Evolutionary conservation across 2,888 invertebrate species (phyloP).

Genomic region (Autographa pulchrina): DNA sequence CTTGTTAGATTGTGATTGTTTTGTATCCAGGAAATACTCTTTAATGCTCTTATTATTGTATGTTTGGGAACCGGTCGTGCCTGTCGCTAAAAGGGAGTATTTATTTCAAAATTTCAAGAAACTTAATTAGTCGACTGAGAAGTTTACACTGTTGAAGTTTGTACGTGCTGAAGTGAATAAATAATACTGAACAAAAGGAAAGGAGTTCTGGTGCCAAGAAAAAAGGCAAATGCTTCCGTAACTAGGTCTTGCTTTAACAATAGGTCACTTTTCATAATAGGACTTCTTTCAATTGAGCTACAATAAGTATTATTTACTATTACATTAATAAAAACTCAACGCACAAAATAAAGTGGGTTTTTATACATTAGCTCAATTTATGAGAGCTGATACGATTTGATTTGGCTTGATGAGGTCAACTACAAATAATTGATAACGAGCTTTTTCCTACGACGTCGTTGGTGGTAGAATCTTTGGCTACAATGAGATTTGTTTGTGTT

Average conservation of each 20-base stretch:
- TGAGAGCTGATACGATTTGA: background rate
- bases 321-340: too few species aligned
- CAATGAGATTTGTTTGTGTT: background rate
- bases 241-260: background rate
- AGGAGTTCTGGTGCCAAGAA: slow-evolving; percentile 1
- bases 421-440: background rate
- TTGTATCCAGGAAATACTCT: slow-evolving; percentile 57
- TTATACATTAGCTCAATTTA: background rate
- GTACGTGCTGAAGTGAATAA: slow-evolving; percentile 6
- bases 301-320: background rate
- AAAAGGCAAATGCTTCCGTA: slow-evolving; percentile 5
- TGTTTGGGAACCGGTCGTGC: slow-evolving; percentile 37
- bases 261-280: background rate
- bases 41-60: slow-evolving; percentile 24
- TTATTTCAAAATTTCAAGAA: slow-evolving; percentile 24
- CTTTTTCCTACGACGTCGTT: background rate
- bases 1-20: slow-evolving; percentile 61
- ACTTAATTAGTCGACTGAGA: slow-evolving; percentile 32
- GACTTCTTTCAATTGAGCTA: background rate
- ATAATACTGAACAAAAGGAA: slow-evolving; percentile 16
- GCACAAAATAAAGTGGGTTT: background rate
- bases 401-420: slow-evolving; percentile 1
- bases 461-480: background rate
- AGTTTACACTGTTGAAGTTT: slow-evolving; percentile 13
- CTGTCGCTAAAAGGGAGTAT: slow-evolving; percentile 45